phyloP scores from a whole-genome alignment of 2,888 invertebrate genomes.

The Plagiodera versicolora region DNA sequence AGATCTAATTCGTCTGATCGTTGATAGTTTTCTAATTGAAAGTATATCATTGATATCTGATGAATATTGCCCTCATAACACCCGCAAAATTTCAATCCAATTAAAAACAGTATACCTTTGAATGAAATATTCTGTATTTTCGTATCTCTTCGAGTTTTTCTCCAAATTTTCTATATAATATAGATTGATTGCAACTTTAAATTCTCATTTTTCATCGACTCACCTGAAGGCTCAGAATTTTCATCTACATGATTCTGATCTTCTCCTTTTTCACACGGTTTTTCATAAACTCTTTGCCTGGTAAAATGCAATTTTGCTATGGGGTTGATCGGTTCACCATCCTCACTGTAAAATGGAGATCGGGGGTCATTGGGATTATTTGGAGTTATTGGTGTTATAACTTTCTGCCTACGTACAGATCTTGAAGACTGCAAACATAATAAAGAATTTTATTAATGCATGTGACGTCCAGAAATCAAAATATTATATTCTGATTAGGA shows the following conservation, averaged over 20 bases:
- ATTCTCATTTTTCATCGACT: constrained; percentile 9
- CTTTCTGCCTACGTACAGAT: constrained; percentile 81
- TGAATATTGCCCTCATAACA: too few relatives aligned
- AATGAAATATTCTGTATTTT: too few relatives aligned
- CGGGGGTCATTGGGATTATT: constrained; percentile 80
- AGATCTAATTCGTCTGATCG: too few relatives aligned
- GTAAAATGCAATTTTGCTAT: constrained; percentile 80
- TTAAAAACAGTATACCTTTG: too few relatives aligned
- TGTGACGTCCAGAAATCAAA: background rate
- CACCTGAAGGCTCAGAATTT: background rate
- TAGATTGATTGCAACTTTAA: too few relatives aligned
- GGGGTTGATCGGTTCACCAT: constrained; percentile 78
- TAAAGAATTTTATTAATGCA: background rate
- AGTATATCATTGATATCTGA: too few relatives aligned
- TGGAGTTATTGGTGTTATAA: constrained; percentile 80
- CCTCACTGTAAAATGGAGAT: constrained; percentile 85
- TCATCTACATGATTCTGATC: background rate
- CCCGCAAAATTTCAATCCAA: too few relatives aligned
- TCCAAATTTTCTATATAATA: too few relatives aligned
- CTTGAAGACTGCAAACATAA: constrained; percentile 64
- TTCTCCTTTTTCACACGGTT: constrained; percentile 59
- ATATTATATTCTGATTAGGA: too few relatives aligned
- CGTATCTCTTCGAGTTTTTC: too few relatives aligned
- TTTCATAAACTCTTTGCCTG: constrained; percentile 75
- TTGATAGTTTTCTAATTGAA: too few relatives aligned